Evolutionary conservation across 2,888 invertebrate genomes (phyloP), one percentile per base, ranked within the genome.

Genomic region (Pelosia muscerda): DNA sequence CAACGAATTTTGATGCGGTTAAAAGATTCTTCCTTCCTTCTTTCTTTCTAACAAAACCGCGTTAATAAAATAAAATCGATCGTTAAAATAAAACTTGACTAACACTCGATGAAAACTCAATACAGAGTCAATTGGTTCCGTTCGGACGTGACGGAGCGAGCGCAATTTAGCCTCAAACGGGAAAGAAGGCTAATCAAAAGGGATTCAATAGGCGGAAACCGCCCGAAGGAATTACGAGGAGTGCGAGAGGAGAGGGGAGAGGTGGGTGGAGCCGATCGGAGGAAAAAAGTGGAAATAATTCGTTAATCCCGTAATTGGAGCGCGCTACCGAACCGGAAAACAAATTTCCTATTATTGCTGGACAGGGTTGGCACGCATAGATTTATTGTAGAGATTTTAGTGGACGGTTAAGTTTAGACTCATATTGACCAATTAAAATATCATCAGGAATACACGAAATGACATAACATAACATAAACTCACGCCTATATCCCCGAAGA

Each of bases 251-350:
- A 75, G 72, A 62, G 54, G 56, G 64, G 77, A 72, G 57, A 42
- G 63, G 63, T 65, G 73, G 84, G 79, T 72, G 80, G 84, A 78
- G 82, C 70, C 82, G 78, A 79, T 80, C 75, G 81, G 69, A 61
- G 71, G 75, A 87, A 92, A 93, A 95, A 94, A 93, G 93, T 94
- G 94, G 94, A 94, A 94, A 94, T 94, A 95, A 95, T 95, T 94
- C 92, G 90, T 93, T 95, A 95, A 95, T 95, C 92, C 85, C 92
- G 94, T 94, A 95, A 93, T 94, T 93, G 94, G 90, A 89, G 86
- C 91, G 88, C 91, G 94, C 94, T 91, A 95, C 93, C 95, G 95
- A 95, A 95, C 95, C 95, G 95, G 95, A 95, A 95, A 93, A 94
- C 94, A 94, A 95, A 95, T 95, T 95, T 94, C 92, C 95, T 90